These are phyloP conservation scores for Amblyopsis rosae DNA, from an alignment of 2,113 vertebrate genomes.

Conservation along the genomic window DNA sequence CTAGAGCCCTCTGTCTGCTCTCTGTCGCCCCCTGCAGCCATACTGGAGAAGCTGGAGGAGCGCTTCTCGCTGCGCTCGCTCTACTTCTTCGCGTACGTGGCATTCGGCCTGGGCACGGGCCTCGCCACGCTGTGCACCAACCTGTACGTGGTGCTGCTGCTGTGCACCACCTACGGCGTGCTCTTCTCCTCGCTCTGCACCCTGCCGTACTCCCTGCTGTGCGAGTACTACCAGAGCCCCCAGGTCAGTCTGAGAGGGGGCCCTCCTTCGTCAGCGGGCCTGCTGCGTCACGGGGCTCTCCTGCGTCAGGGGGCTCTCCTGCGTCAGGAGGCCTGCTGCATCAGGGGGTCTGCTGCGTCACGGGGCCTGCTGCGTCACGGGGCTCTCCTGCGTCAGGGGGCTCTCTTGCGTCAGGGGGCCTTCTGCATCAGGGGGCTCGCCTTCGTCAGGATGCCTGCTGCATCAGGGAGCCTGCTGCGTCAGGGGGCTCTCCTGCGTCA, in stretches of 20 bases:
- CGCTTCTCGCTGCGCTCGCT: slow-evolving; percentile 88
- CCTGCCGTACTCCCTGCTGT: slow-evolving; percentile 96
- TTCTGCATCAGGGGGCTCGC: no score
- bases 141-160: slow-evolving; percentile 89
- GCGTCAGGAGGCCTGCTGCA: no score
- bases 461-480: no score
- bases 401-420: no score
- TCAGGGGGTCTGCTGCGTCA: no score
- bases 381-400: no score
- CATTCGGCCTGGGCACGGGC: slow-evolving; percentile 92
- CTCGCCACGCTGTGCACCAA: slow-evolving; percentile 92
- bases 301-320: no score
- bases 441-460: no score
- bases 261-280: no score
- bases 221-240: slow-evolving; percentile 96
- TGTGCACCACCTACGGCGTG: slow-evolving; percentile 91
- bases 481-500: no score
- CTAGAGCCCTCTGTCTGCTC: slow-evolving; percentile 9
- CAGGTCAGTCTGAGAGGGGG: slow-evolving; percentile 78
- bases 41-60: slow-evolving; percentile 94
- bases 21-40: slow-evolving; percentile 68
- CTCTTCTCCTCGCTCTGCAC: slow-evolving; percentile 96
- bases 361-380: no score
- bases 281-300: no score
- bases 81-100: slow-evolving; percentile 94